Percentiles rank a stretch among this genome's conserved stretches.
These are phyloP conservation scores for Gobius niger DNA, from an alignment of 2,113 vertebrate species.

Conservation along the genomic window DNA sequence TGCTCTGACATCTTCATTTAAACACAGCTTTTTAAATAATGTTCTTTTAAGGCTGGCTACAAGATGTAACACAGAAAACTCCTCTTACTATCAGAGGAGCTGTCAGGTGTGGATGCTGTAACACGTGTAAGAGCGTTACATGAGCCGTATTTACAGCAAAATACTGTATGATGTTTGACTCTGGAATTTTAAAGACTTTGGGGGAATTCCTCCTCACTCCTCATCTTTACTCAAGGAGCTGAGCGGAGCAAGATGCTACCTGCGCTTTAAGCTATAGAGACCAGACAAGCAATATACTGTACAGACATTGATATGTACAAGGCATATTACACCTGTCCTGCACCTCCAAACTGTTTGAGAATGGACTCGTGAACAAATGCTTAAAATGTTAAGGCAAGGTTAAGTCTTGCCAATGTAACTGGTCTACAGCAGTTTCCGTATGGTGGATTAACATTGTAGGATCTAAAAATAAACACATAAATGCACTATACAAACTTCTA, in stretches of 20 bases:
- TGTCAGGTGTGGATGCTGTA: slow-evolving; percentile 9
- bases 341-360: too few relatives aligned
- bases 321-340: background rate
- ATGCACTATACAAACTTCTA: too few relatives aligned
- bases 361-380: too few relatives aligned
- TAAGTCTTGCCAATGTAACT: background rate
- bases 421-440: background rate
- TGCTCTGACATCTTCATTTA: background rate
- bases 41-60: background rate
- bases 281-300: slow-evolving; percentile 1
- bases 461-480: background rate
- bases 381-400: too few relatives aligned
- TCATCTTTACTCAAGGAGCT: background rate
- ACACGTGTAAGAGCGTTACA: slow-evolving; percentile 34
- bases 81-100: background rate
- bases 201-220: slow-evolving; percentile 46
- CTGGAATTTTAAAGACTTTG: slow-evolving; percentile 40
- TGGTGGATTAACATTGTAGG: background rate
- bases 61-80: slow-evolving; percentile 16
- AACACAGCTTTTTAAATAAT: background rate
- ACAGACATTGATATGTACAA: background rate
- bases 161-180: slow-evolving; percentile 26
- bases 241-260: slow-evolving; percentile 26
- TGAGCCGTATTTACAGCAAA: slow-evolving; percentile 14
- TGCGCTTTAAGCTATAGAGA: slow-evolving; percentile 7